Evolutionary conservation across 92 coral and sea anemone species (phyloP).

Genomic region (Siderastrea radians): DNA sequence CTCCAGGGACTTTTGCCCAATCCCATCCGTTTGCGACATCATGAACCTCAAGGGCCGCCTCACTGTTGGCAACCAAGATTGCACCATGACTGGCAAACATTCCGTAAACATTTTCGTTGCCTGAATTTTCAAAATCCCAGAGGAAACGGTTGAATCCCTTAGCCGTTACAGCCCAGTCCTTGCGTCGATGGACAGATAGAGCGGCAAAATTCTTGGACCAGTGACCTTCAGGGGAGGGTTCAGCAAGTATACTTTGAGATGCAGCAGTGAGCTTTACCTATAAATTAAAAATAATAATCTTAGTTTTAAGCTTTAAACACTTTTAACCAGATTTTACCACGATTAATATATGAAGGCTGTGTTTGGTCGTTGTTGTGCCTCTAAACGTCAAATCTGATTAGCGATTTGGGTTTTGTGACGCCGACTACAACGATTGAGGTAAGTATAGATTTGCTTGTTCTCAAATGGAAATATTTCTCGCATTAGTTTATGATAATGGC

Average conservation of each 20-base stretch:
- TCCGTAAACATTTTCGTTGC: slow-evolving; percentile 68
- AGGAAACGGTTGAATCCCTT: slow-evolving; percentile 82
- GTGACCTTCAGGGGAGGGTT: slow-evolving; percentile 81
- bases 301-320: too few relatives aligned
- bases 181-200: slow-evolving; percentile 81
- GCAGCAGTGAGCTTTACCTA: slow-evolving; percentile 28
- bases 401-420: too few relatives aligned
- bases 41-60: slow-evolving; percentile 48
- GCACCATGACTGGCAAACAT: slow-evolving; percentile 80
- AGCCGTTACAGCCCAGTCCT: slow-evolving; percentile 79
- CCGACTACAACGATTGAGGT: too few relatives aligned
- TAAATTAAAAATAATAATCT: too few relatives aligned
- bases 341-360: too few relatives aligned
- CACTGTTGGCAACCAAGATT: slow-evolving; percentile 76
- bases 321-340: too few relatives aligned
- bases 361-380: too few relatives aligned
- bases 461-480: too few relatives aligned
- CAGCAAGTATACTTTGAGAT: slow-evolving; percentile 24
- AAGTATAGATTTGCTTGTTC: too few relatives aligned
- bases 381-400: too few relatives aligned
- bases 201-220: slow-evolving; percentile 88
- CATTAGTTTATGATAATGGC: too few relatives aligned
- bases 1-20: slow-evolving; percentile 87
- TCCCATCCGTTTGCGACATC: slow-evolving; percentile 85
- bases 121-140: slow-evolving; percentile 72